These are phyloP conservation scores for Drosophila mercatorum DNA, from an alignment of 2,888 invertebrate genomes.

Conservation along the genomic window DNA sequence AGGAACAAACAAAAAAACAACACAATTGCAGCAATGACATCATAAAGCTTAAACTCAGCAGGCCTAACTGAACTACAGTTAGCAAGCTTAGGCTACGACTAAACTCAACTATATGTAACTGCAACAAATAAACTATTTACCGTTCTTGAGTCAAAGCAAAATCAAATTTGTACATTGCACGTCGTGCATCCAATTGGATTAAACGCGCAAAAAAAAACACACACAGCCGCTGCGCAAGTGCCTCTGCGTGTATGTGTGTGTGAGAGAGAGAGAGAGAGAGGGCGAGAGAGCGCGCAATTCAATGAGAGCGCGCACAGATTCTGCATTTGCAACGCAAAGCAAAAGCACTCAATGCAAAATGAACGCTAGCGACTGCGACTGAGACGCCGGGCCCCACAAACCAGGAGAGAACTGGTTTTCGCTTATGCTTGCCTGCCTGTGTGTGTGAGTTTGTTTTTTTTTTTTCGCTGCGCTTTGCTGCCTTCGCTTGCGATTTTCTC, in stretches of 20 bases:
- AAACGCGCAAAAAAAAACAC: constrained; percentile 47
- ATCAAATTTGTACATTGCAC: constrained; percentile 51
- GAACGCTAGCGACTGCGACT: constrained; percentile 23
- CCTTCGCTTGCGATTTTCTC: constrained; percentile 52
- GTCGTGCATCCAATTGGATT: constrained; percentile 78
- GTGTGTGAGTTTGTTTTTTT: constrained; percentile 11
- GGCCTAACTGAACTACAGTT: not conserved
- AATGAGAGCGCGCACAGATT: constrained; percentile 36
- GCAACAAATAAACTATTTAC: not conserved
- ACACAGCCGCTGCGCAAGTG: constrained; percentile 64
- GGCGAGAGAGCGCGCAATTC: constrained; percentile 17
- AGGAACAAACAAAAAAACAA: constrained; percentile 50
- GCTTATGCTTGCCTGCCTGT: constrained; percentile 23
- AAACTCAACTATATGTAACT: not conserved
- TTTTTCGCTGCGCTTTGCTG: constrained; percentile 64
- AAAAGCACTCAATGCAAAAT: constrained; percentile 62
- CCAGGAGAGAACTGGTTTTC: constrained; percentile 48
- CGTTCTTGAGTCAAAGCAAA: not conserved
- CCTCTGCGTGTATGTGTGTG: constrained; percentile 32
- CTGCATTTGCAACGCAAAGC: constrained; percentile 70
- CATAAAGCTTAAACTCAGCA: constrained; percentile 23
- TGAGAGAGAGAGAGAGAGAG: constrained; percentile 14
- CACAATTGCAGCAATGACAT: constrained; percentile 68
- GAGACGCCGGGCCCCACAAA: constrained; percentile 24
- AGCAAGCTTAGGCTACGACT: not conserved